A percentile compares a stretch with the other conserved stretches of the same genome.
Conservation (phyloP, 2,113 vertebrate species). For the Okapia johnstoni region DNA sequence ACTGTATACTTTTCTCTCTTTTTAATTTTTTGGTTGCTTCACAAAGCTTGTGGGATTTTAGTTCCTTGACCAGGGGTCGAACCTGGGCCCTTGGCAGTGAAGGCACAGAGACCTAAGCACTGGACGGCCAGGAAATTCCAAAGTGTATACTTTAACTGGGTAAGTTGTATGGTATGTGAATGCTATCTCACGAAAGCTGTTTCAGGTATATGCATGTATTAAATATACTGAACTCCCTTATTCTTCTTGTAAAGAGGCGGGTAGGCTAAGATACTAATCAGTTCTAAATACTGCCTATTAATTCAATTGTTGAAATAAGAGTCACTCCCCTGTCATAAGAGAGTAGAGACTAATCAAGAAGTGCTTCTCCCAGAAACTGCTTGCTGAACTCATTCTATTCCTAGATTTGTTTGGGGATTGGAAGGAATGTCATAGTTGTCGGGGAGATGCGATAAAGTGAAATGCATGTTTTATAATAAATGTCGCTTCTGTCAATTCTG, state of each 20-base stretch:
- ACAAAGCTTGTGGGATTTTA: neutral
- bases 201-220: neutral
- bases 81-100: neutral
- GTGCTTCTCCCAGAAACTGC: neutral
- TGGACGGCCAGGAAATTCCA: neutral
- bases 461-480: constrained; percentile 16
- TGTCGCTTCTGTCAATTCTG: constrained; percentile 39
- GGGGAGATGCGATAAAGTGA: neutral
- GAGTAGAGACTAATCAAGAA: neutral
- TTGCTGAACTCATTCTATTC: neutral
- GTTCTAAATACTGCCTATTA: neutral
- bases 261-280: neutral
- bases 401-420: neutral
- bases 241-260: neutral
- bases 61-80: neutral
- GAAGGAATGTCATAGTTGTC: neutral
- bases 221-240: neutral
- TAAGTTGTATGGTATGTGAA: neutral
- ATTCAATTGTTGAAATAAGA: neutral
- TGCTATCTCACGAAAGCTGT: neutral
- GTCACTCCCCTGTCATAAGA: neutral
- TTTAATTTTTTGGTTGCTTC: neutral
- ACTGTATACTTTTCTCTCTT: neutral
- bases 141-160: neutral
- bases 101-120: neutral